Evolutionary conservation across 2,113 vertebrate species (phyloP), one percentile per base, ranked within the genome.

Genomic region (Orientallactaga bullata): DNA sequence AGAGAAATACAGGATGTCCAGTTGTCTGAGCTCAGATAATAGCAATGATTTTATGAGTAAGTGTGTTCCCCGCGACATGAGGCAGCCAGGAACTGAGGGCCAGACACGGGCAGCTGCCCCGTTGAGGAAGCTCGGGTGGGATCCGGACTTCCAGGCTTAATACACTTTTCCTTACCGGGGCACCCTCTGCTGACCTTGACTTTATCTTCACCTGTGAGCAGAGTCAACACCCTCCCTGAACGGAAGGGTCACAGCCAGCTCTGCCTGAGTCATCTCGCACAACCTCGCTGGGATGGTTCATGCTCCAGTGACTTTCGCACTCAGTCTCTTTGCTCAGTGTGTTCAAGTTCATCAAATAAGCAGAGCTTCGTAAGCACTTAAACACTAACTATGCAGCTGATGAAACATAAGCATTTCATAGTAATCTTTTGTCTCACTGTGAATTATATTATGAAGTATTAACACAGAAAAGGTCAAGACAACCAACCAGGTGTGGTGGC

Each of bases 81-180:
- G 32, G 32, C 84, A 32, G 3, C 51, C 23, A 2, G 63, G 26
- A 66, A 28, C 26, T 66, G 63, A 8, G 58, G 3, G 39, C 61
- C 10, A 1, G 28, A 8, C 32, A 82, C 72, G 73, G 6, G 23
- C 73, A 0, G 18, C 3, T 55, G 32, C 6, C 79, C 21, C 2
- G 0, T 10, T 32, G 9, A 11, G 1, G 24, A 37, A 21, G 6
- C 21, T 20, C 39, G 4, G 2, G 7, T 32, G 47, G 1, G 7
- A 24, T 9, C 89, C 0, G 23, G 66, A 17, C 32, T 51, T 7
- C 30, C 8, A 1, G 79, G 68, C 60, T 30, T 37, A 0, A 20
- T 65, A 68, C 37, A 7, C 30, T 18, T n/a, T 1, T 20, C 32
- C 12, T 21, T 0, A 15, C 65, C 72, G 24, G 15, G 55, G 24